Evolutionary conservation across 2,888 invertebrate genomes (phyloP).

Genomic region (Clostera curtula): DNA sequence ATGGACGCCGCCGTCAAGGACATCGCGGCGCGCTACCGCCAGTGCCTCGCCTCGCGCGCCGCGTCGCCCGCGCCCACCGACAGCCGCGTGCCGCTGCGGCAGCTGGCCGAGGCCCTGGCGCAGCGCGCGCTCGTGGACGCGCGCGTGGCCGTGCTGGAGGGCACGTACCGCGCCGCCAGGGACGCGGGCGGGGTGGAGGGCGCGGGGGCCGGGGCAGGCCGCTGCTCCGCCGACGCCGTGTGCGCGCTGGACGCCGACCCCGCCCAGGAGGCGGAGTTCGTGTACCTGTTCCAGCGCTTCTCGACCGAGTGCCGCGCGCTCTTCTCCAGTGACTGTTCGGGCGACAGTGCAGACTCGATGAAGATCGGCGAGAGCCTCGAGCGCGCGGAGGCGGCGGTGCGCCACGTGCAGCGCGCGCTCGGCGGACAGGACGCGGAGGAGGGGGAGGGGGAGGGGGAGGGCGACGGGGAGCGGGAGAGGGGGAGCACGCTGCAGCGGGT

Average conservation of each 20-base stretch:
- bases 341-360: conserved; percentile 73
- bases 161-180: conserved; percentile 64
- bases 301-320: conserved; percentile 77
- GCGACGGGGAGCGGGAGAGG: conserved; percentile 8
- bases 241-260: conserved; percentile 73
- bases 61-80: conserved; percentile 55
- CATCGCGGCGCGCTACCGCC: conserved; percentile 79
- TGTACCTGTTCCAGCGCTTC: conserved; percentile 78
- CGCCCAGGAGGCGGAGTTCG: conserved; percentile 78
- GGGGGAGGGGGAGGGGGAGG: conserved; percentile 11
- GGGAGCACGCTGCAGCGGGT: conserved; percentile 42
- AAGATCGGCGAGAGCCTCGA: conserved; percentile 72
- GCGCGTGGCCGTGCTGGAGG: conserved; percentile 80
- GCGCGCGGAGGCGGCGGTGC: conserved; percentile 64
- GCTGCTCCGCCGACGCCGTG: conserved; percentile 50
- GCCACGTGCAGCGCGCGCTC: conserved; percentile 52
- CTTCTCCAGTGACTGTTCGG: conserved; percentile 73
- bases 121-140: conserved; percentile 79
- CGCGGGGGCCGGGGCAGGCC: conserved; percentile 20
- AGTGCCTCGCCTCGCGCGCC: conserved; percentile 60
- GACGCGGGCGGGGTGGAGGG: conserved; percentile 11
- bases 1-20: conserved; percentile 82
- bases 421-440: conserved; percentile 24
- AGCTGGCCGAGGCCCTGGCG: conserved; percentile 38
- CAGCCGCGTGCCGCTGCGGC: conserved; percentile 32